These are phyloP conservation scores for Lysandra bellargus DNA, from an alignment of 2,888 invertebrate genomes.

Conservation along the genomic window DNA sequence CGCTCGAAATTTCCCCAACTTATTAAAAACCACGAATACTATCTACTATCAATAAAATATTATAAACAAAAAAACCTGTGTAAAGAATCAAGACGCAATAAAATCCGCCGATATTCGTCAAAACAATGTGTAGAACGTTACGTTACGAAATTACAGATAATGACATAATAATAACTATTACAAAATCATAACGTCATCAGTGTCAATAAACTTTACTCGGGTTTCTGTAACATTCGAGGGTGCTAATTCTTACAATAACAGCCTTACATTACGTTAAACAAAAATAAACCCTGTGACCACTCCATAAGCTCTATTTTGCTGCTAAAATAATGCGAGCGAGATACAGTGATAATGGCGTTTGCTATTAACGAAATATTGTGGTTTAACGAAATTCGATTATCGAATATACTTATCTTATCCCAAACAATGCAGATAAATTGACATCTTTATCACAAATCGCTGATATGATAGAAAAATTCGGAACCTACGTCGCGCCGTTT, in stretches of 20 bases:
- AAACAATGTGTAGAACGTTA: background rate
- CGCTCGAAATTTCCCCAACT: background rate
- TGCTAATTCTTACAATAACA: conserved; percentile 18
- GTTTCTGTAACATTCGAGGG: conserved; percentile 24
- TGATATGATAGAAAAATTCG: background rate
- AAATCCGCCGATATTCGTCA: background rate
- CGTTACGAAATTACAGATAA: conserved; percentile 16
- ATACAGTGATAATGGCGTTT: background rate
- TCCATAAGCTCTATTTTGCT: background rate
- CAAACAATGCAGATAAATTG: background rate
- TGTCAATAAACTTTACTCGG: conserved; percentile 24
- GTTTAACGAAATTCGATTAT: background rate
- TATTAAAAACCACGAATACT: background rate
- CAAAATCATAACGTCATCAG: conserved; percentile 14
- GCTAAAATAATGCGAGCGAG: background rate
- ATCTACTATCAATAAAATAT: background rate
- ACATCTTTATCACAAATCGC: background rate
- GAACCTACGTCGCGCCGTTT: too few species aligned
- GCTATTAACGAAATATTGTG: background rate
- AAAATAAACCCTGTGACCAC: background rate
- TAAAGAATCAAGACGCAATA: background rate
- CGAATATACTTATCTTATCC: background rate
- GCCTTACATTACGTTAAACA: background rate
- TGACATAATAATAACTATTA: conserved; percentile 24
- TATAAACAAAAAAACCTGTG: background rate